Conservation (phyloP, 2,113 vertebrate genomes). For the Cervus canadensis region DNA sequence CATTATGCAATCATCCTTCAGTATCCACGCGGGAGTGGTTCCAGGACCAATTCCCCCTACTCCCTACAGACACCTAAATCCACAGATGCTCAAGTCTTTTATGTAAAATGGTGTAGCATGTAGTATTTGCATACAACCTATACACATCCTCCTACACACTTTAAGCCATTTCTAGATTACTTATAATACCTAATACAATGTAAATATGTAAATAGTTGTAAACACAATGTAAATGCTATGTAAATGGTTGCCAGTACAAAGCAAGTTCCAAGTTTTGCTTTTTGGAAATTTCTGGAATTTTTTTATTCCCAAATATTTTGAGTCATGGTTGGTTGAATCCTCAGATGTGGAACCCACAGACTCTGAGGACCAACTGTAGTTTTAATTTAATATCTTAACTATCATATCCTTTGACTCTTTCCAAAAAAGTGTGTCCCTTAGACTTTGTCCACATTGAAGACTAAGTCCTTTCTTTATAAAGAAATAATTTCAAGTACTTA, state of each 20-base stretch:
- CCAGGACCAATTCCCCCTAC: background rate
- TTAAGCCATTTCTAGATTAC: background rate
- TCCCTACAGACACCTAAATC: background rate
- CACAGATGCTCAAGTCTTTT: background rate
- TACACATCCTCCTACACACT: background rate
- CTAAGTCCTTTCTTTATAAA: background rate
- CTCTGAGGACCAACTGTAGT: background rate
- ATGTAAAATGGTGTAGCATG: background rate
- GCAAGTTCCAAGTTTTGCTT: background rate
- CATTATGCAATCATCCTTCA: background rate
- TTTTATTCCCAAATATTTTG: background rate
- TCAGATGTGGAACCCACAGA: background rate
- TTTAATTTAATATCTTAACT: constrained; percentile 18
- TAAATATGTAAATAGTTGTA: background rate
- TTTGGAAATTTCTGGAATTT: background rate
- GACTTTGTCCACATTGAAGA: background rate
- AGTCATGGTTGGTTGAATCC: background rate
- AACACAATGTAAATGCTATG: background rate
- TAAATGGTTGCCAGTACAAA: background rate
- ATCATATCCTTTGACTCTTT: background rate
- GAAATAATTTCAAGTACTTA: background rate
- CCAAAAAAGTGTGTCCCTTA: background rate
- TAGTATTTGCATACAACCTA: background rate
- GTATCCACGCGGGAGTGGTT: background rate
- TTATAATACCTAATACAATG: background rate